Evolutionary conservation across 2,113 vertebrate genomes (phyloP).

Genomic region (Sclerurus mexicanus): DNA sequence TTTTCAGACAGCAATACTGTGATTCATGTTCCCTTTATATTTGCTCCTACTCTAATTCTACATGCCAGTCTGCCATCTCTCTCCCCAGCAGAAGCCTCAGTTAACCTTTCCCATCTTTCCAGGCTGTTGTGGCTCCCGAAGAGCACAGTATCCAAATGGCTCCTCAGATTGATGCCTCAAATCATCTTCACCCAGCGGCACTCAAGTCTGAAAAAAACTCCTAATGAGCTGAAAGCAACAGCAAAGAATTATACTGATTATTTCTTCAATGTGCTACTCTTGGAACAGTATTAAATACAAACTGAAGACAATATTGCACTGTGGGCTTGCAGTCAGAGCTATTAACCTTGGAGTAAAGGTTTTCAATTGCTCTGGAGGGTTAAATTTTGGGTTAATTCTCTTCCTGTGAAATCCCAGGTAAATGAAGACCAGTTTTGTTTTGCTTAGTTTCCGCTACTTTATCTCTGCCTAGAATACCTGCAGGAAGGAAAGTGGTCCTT

Average conservation of each 20-base stretch:
- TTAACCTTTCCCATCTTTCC: not conserved
- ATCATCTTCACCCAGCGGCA: not conserved
- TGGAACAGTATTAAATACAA: not conserved
- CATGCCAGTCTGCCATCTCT: not conserved
- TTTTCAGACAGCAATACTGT: conserved; percentile 10
- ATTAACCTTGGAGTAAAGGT: not conserved
- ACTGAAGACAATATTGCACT: not conserved
- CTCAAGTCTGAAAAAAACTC: not conserved
- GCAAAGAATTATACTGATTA: not conserved
- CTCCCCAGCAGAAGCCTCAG: not conserved
- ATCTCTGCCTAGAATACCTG: not conserved
- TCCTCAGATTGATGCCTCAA: not conserved
- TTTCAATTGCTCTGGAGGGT: not conserved
- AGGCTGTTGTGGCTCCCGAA: not conserved
- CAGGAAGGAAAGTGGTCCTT: not conserved
- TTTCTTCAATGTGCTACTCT: not conserved
- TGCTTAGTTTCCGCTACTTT: not conserved
- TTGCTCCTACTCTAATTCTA: not conserved
- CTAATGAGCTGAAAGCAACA: not conserved
- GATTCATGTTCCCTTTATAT: not conserved
- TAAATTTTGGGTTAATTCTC: not conserved
- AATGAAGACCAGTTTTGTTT: not conserved
- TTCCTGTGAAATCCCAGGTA: not conserved
- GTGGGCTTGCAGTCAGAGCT: not conserved
- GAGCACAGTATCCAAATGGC: not conserved